A percentile compares a stretch with the other conserved stretches of the same genome.
Evolutionary conservation across 2,113 vertebrate genomes (phyloP).

Genomic region (Cyphomyrus discorhynchus): DNA sequence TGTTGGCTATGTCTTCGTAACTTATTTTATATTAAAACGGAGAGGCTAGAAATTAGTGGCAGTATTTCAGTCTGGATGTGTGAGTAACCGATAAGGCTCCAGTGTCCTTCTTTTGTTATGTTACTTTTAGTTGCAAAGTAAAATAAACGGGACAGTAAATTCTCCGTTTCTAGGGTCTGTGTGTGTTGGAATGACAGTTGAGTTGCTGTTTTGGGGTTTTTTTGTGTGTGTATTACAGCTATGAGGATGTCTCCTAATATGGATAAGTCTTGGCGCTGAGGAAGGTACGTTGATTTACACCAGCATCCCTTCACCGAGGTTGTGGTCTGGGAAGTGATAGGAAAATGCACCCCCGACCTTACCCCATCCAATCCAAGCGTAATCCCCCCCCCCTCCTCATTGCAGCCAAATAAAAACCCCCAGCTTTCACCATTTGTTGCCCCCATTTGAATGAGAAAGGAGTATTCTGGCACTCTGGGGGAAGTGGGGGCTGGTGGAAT

Average conservation of each 20-base stretch:
- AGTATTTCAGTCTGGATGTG: background rate
- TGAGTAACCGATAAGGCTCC: background rate
- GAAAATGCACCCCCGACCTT: background rate
- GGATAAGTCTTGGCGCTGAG: background rate
- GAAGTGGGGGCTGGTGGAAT: background rate
- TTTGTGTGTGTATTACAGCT: background rate
- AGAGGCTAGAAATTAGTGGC: background rate
- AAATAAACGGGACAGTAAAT: background rate
- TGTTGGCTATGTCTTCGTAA: background rate
- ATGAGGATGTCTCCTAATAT: background rate
- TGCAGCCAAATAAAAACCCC: background rate
- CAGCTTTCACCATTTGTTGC: background rate
- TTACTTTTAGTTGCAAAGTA: background rate
- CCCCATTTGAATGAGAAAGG: slow-evolving; percentile 9
- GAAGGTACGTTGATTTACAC: background rate
- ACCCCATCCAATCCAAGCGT: background rate
- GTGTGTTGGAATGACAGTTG: background rate
- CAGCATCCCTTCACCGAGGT: background rate
- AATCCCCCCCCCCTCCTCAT: background rate
- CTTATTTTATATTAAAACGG: background rate
- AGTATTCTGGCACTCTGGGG: background rate
- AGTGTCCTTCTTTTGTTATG: background rate
- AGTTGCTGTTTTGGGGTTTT: background rate
- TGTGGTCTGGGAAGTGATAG: background rate
- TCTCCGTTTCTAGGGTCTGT: background rate